Percentiles rank a stretch among this genome's conserved stretches.
Conservation (phyloP, 2,888 invertebrate species). For the Tachina fera region DNA sequence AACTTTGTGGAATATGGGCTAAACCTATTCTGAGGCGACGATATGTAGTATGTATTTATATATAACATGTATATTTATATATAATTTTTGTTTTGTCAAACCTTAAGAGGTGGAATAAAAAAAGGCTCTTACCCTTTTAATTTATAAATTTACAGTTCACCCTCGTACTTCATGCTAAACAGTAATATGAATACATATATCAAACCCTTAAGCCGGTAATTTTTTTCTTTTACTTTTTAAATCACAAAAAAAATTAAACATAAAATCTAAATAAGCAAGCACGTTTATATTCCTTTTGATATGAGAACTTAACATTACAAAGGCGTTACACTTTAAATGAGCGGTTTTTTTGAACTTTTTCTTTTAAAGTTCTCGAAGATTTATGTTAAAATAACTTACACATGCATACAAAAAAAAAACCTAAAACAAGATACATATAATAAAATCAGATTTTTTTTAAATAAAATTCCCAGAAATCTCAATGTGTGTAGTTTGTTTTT, state of each 20-base stretch:
- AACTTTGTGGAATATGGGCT: no score
- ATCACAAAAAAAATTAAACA: not conserved
- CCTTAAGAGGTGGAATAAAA: no score
- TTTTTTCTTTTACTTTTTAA: not conserved
- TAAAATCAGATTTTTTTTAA: slow-evolving; percentile 12
- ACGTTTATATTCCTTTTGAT: slow-evolving; percentile 22
- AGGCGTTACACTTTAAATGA: slow-evolving; percentile 48
- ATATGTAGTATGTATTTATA: no score
- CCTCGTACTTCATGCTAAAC: not conserved
- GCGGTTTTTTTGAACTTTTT: slow-evolving; percentile 22
- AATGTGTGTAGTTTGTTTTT: slow-evolving; percentile 19
- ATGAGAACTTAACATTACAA: slow-evolving; percentile 29
- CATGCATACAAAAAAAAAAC: not conserved
- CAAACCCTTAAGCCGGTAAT: slow-evolving; percentile 1
- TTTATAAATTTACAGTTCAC: not conserved
- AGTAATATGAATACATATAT: not conserved
- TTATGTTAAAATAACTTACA: slow-evolving; percentile 35
- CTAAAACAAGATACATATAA: not conserved
- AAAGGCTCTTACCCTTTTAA: no score
- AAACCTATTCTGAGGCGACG: no score
- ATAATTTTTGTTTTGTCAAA: no score
- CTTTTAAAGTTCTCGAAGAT: slow-evolving; percentile 46
- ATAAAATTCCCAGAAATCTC: slow-evolving; percentile 51
- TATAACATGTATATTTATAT: no score
- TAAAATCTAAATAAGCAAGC: slow-evolving; percentile 25